A percentile compares a stretch with the other conserved stretches of the same genome.
Conservation (phyloP, 2,797 vertebrate genomes). For the Sarcophilus harrisii region DNA sequence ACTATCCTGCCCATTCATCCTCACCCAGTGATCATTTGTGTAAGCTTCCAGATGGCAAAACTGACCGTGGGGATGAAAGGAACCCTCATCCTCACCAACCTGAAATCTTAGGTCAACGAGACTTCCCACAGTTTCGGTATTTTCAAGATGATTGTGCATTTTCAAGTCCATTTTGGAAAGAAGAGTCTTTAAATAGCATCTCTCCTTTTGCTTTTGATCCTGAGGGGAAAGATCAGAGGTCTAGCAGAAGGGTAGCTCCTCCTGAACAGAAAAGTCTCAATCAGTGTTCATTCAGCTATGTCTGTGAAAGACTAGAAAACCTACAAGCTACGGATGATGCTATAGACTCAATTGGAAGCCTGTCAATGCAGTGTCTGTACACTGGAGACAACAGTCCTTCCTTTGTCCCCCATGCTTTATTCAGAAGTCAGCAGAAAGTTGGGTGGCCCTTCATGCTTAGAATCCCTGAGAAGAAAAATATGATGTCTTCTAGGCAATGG, state of each 20-base stretch:
- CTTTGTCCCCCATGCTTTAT: slow-evolving; percentile 89
- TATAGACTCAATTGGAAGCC: slow-evolving; percentile 68
- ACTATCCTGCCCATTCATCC: slow-evolving; percentile 50
- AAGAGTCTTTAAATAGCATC: slow-evolving; percentile 76
- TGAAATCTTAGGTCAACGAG: slow-evolving; percentile 46
- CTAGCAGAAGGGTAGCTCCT: slow-evolving; percentile 70
- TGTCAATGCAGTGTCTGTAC: neutral
- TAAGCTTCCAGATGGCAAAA: slow-evolving; percentile 53
- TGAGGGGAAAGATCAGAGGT: slow-evolving; percentile 75
- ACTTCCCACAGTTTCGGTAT: slow-evolving; percentile 80
- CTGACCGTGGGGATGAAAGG: slow-evolving; percentile 34
- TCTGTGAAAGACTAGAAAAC: slow-evolving; percentile 93
- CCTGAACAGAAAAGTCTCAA: slow-evolving; percentile 88
- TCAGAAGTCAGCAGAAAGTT: slow-evolving; percentile 89
- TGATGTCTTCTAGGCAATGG: slow-evolving; percentile 99
- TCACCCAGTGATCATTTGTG: slow-evolving; percentile 36
- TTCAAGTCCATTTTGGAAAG: slow-evolving; percentile 94
- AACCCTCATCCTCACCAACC: slow-evolving; percentile 58
- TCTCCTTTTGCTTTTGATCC: slow-evolving; percentile 86
- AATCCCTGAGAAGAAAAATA: slow-evolving; percentile 98
- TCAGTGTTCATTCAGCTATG: slow-evolving; percentile 91
- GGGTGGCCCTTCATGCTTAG: slow-evolving; percentile 98
- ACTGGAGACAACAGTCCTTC: slow-evolving; percentile 67
- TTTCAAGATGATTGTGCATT: slow-evolving; percentile 90
- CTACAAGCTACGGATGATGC: slow-evolving; percentile 83